Evolutionary conservation across 2,797 vertebrate genomes (phyloP).

Genomic region (Falco novaeseelandiae): DNA sequence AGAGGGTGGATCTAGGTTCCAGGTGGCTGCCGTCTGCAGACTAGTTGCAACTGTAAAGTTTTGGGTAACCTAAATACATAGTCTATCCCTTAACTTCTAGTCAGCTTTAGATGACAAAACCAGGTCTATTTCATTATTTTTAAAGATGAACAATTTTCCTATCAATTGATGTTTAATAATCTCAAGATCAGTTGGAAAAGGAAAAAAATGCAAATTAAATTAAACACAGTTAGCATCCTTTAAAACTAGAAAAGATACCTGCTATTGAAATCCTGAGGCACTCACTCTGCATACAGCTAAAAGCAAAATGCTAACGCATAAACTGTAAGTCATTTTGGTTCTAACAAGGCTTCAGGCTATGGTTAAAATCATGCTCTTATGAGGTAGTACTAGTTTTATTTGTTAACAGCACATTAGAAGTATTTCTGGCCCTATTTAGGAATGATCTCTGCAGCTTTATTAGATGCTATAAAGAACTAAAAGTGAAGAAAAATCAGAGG

Average conservation of each 20-base stretch:
- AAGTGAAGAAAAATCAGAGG: not conserved
- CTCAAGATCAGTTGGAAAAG: not conserved
- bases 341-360: not conserved
- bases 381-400: not conserved
- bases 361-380: not conserved
- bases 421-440: not conserved
- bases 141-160: not conserved
- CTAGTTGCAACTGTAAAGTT: not conserved
- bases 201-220: not conserved
- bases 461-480: not conserved
- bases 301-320: not conserved
- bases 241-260: not conserved
- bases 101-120: not conserved
- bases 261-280: not conserved
- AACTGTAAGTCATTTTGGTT: not conserved
- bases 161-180: not conserved
- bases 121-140: not conserved
- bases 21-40: rapidly evolving
- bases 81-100: not conserved
- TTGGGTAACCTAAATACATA: not conserved
- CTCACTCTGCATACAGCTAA: not conserved
- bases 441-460: not conserved
- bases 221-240: not conserved
- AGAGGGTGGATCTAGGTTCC: not conserved
- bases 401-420: not conserved